Percentiles rank a stretch among this genome's conserved stretches.
phyloP scores from a whole-genome alignment of 2,797 vertebrate genomes.

The Acanthornis magna region DNA sequence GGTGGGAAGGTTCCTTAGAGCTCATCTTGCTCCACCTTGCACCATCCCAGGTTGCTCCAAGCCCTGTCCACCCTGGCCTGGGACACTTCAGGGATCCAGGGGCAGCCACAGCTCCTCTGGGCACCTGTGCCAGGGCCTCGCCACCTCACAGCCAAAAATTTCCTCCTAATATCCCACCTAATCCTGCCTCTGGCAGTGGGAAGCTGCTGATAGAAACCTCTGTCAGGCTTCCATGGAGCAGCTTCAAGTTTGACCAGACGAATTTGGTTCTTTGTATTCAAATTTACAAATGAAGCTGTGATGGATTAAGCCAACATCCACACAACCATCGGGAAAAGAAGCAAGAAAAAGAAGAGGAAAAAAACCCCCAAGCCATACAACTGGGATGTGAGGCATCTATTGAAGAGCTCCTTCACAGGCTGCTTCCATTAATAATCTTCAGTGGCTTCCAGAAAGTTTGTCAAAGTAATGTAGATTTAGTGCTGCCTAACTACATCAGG shows the following conservation, averaged over 20 bases:
- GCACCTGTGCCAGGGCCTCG: rapidly evolving
- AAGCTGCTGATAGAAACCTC: neutral
- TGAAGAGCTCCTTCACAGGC: neutral
- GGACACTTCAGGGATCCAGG: rapidly evolving
- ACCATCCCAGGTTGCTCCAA: rapidly evolving
- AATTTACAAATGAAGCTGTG: neutral
- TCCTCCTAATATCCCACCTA: neutral
- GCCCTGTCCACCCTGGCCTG: rapidly evolving
- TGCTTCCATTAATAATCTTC: neutral
- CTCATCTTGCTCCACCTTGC: rapidly evolving
- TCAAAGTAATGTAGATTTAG: constrained; percentile 26
- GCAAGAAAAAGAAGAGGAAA: neutral
- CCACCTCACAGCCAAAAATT: rapidly evolving
- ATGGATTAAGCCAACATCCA: neutral
- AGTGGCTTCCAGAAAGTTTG: neutral
- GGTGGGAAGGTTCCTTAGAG: neutral
- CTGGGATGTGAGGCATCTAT: neutral
- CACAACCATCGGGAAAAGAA: neutral
- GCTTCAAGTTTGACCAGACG: neutral
- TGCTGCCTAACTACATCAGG: neutral
- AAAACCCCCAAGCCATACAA: neutral
- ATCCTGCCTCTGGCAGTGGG: neutral
- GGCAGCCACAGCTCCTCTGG: neutral
- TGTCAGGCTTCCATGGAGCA: neutral
- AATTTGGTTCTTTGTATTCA: neutral